Evolutionary conservation across 35 echinoderm and acorn worm genomes (phyloP).

Genomic region (Anneissia japonica): DNA sequence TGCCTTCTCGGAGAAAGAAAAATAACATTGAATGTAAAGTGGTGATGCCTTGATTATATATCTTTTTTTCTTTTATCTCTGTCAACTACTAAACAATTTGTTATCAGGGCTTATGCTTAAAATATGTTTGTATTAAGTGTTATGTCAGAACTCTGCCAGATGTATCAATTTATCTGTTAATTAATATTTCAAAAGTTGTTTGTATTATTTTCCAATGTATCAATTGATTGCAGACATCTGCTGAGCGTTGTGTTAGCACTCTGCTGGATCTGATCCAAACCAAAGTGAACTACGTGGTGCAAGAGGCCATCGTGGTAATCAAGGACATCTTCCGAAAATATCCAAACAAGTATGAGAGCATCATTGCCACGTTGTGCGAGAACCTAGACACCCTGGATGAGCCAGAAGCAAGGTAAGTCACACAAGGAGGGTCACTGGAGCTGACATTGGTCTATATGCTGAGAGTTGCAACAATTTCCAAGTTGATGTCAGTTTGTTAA

Average conservation of each 20-base stretch:
- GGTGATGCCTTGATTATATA: neutral
- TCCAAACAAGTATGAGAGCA: constrained; percentile 99
- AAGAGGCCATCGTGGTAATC: constrained; percentile 99
- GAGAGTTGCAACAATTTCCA: no score
- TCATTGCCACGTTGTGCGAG: constrained; percentile 96
- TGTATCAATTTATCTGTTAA: no score
- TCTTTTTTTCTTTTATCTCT: neutral
- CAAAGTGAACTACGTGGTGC: constrained; percentile 98
- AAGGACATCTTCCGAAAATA: constrained; percentile 99
- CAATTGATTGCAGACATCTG: constrained; percentile 52
- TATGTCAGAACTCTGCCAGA: no score
- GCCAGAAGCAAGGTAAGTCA: constrained; percentile 84
- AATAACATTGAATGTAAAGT: neutral
- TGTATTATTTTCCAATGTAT: neutral
- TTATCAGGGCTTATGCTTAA: no score
- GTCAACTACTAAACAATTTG: neutral
- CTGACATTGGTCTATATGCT: no score
- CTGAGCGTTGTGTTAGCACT: constrained; percentile 95
- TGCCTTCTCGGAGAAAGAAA: neutral
- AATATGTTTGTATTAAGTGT: no score
- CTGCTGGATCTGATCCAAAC: constrained; percentile 98
- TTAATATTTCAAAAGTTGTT: no score
- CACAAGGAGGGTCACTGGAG: neutral
- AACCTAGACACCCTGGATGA: constrained; percentile 97
- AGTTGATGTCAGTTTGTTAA: no score